Evolutionary conservation across 2,888 invertebrate species (phyloP).

Genomic region (Drosophila macrospina): DNA sequence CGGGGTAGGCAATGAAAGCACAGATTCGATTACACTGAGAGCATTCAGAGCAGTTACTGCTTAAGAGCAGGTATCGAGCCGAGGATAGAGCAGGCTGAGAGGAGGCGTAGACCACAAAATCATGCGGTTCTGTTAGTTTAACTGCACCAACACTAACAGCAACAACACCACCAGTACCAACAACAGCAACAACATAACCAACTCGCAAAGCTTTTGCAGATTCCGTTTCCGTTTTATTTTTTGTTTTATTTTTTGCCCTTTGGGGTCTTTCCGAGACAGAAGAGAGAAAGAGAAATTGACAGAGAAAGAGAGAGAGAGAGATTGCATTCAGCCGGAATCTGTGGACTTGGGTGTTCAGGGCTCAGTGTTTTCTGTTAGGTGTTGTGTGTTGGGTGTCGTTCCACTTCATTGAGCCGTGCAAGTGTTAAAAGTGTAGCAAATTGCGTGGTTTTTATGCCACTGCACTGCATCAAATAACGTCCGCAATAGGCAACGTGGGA

Average conservation of each 20-base stretch:
- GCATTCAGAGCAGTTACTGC: slow-evolving; percentile 21
- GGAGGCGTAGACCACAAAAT: slow-evolving; percentile 62
- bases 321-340: slow-evolving; percentile 21
- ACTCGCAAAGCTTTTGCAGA: slow-evolving; percentile 57
- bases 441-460: slow-evolving; percentile 71
- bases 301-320: not conserved
- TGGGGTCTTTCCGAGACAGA: slow-evolving; percentile 43
- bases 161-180: slow-evolving; percentile 21
- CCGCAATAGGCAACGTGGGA: slow-evolving; percentile 41
- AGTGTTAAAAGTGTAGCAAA: slow-evolving; percentile 80
- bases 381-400: slow-evolving; percentile 43
- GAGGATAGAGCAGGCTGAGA: not conserved
- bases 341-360: slow-evolving; percentile 28
- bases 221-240: slow-evolving; percentile 58
- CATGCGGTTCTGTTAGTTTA: slow-evolving; percentile 67
- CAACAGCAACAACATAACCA: slow-evolving; percentile 10
- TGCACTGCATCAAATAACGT: slow-evolving; percentile 39
- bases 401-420: slow-evolving; percentile 78
- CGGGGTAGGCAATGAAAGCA: slow-evolving; percentile 40
- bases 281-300: not conserved
- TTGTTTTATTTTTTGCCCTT: slow-evolving; percentile 25
- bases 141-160: slow-evolving; percentile 52
- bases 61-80: slow-evolving; percentile 30
- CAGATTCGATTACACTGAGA: slow-evolving; percentile 57
- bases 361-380: too few relatives aligned